Conservation (phyloP, 2,797 vertebrate species). For the Melanotaenia maccullochi region DNA sequence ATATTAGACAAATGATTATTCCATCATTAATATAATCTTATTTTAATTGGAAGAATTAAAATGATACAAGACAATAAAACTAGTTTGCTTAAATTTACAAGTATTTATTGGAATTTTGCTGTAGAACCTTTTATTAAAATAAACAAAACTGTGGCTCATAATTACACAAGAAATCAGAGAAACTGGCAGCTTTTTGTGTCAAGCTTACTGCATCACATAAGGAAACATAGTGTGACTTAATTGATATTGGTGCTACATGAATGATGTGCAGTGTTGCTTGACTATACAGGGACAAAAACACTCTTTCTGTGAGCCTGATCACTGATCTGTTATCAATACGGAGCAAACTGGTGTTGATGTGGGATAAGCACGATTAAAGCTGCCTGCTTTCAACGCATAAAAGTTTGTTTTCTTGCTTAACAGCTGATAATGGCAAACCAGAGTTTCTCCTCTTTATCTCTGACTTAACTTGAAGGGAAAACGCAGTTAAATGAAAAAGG, state of each 20-base stretch:
- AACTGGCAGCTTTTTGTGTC: slow-evolving; percentile 14
- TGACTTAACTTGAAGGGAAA: slow-evolving; percentile 16
- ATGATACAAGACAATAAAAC: background rate
- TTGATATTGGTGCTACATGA: slow-evolving; percentile 34
- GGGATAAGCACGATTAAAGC: slow-evolving; percentile 24
- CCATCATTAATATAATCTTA: background rate
- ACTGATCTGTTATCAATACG: slow-evolving; percentile 27
- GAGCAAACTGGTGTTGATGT: slow-evolving; percentile 12
- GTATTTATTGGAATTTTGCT: slow-evolving; percentile 8
- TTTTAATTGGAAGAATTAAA: slow-evolving; percentile 11
- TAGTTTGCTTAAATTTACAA: background rate
- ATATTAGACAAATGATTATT: background rate
- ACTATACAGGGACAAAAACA: slow-evolving; percentile 6
- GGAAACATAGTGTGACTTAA: slow-evolving; percentile 32
- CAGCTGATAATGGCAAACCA: background rate
- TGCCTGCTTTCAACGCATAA: slow-evolving; percentile 6
- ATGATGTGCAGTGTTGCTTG: slow-evolving; percentile 26
- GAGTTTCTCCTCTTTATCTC: slow-evolving; percentile 21
- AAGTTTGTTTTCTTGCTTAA: slow-evolving; percentile 41
- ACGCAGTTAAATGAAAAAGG: slow-evolving; percentile 29
- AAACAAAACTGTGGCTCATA: background rate
- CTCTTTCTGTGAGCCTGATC: slow-evolving; percentile 32
- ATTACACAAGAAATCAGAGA: slow-evolving; percentile 15
- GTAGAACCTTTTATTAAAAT: background rate
- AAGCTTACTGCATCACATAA: background rate